Base-by-base conservation (phyloP, 2,113 vertebrate species). In the Megaceryle maxima region DNA sequence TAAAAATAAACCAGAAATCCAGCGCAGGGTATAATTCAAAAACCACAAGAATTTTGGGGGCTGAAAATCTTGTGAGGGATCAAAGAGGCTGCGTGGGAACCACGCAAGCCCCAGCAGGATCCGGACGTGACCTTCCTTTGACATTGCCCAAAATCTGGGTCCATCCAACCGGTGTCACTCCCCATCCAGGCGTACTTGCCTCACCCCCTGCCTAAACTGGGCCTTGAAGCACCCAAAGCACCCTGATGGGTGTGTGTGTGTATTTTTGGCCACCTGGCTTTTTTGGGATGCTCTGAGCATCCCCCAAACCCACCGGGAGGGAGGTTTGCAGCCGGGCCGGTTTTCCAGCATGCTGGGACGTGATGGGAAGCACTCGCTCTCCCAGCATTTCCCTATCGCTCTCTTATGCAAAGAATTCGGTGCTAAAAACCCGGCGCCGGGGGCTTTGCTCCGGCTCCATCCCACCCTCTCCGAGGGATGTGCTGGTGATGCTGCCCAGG, bases 111-210 rank as follows among this genome's bases (percentile, higher is more conserved):
- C 46, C 0, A 0, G 43, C 87, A 79, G 46, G 66, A 63, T 4
- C 56, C 0, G 0, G 5, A 31, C 39, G 5, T 74, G 92, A 92
- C 94, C 92, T 74, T 2, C 2, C 41, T 63, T 6, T 51, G 94
- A 67, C 91, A 81, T 39, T 60, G 78, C 50, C 11, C 4, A 55
- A 81, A 70, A 3, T 3, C 1, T 0, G 1, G 10, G 16, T 63
- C 57, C 22, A 0, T 44, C 60, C 75, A 1, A 1, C 16, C 0
- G 1, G 43, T 72, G 6, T 4, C 18, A 0, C 53, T 83, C 39
- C 2, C 35, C n/a, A 1, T 18, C 21, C 37, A 0, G 0, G 8
- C 0, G 1, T 1, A 0, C 31, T 31, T 13, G 46, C 41, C 31
- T 7, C 2, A 0, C 5, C 13, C 43, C 46, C 19, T 41, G 39